Evolutionary conservation across 2,797 vertebrate genomes (phyloP).

Genomic region (Salarias fasciatus): DNA sequence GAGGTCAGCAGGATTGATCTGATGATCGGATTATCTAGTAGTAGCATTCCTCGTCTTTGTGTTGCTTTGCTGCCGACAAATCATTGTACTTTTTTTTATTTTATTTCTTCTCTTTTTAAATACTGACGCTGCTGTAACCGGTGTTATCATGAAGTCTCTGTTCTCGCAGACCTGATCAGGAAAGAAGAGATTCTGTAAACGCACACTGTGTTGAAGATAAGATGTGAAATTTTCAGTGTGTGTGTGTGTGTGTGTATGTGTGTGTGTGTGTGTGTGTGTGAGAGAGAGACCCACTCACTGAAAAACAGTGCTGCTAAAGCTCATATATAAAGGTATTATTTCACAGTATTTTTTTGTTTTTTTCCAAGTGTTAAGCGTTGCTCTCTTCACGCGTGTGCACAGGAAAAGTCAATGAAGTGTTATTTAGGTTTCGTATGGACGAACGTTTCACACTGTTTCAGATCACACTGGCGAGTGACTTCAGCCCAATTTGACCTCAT

Average conservation of each 20-base stretch:
- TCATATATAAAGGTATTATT: slow-evolving; percentile 46
- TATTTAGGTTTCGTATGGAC: slow-evolving; percentile 19
- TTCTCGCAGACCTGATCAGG: neutral
- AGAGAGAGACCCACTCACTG: slow-evolving; percentile 38
- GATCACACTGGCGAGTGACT: slow-evolving; percentile 26
- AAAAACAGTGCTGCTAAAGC: slow-evolving; percentile 72
- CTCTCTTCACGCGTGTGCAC: slow-evolving; percentile 37
- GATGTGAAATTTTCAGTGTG: slow-evolving; percentile 38
- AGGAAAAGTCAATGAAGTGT: slow-evolving; percentile 19
- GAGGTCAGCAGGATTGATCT: slow-evolving; percentile 34
- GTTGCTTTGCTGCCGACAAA: slow-evolving; percentile 12
- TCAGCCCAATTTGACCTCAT: slow-evolving; percentile 29
- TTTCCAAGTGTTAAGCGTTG: slow-evolving; percentile 53
- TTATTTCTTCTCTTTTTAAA: slow-evolving; percentile 19
- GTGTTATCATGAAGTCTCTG: slow-evolving; percentile 38
- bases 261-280: neutral
- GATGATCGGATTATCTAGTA: too few relatives aligned
- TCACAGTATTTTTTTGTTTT: slow-evolving; percentile 65
- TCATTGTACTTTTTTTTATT: slow-evolving; percentile 10
- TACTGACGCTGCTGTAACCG: slow-evolving; percentile 42
- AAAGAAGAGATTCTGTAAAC: slow-evolving; percentile 18
- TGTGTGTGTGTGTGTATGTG: neutral
- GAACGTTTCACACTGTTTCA: neutral
- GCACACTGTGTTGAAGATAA: slow-evolving; percentile 33
- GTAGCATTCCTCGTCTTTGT: slow-evolving; percentile 32